phyloP scores from a whole-genome alignment of 92 coral and sea anemone genomes.

The Phenganax stokvisi region DNA sequence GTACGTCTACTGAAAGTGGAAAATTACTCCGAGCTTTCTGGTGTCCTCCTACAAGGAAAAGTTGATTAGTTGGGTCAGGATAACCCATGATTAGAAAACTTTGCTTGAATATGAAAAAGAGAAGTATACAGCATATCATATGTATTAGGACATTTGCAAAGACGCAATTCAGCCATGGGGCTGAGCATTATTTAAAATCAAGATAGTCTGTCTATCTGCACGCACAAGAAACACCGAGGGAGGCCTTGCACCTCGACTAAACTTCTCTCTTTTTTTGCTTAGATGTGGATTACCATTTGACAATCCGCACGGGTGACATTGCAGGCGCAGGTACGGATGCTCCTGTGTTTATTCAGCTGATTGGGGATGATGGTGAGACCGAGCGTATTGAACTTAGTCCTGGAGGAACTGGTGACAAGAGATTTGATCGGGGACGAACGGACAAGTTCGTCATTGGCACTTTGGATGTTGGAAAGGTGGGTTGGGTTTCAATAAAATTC shows the following conservation, averaged over 20 bases:
- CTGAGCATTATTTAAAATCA: no score
- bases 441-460: slow-evolving; percentile 98
- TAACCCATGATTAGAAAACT: no score
- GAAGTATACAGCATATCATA: no score
- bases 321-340: slow-evolving; percentile 95
- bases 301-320: slow-evolving; percentile 90
- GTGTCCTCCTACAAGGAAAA: no score
- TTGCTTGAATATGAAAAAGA: no score
- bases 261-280: not conserved
- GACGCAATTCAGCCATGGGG: no score
- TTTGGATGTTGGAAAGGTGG: slow-evolving; percentile 93
- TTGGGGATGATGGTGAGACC: slow-evolving; percentile 90
- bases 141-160: no score
- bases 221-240: no score
- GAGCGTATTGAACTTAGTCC: slow-evolving; percentile 90
- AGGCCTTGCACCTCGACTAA: not conserved
- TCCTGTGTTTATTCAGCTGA: slow-evolving; percentile 85
- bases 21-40: no score
- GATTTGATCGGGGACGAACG: slow-evolving; percentile 92
- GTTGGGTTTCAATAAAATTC: not conserved
- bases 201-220: no score
- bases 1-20: no score
- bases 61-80: no score
- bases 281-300: slow-evolving; percentile 92
- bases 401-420: slow-evolving; percentile 97